phyloP scores from a whole-genome alignment of 2,888 invertebrate genomes.

The Coecobrya sp. region DNA sequence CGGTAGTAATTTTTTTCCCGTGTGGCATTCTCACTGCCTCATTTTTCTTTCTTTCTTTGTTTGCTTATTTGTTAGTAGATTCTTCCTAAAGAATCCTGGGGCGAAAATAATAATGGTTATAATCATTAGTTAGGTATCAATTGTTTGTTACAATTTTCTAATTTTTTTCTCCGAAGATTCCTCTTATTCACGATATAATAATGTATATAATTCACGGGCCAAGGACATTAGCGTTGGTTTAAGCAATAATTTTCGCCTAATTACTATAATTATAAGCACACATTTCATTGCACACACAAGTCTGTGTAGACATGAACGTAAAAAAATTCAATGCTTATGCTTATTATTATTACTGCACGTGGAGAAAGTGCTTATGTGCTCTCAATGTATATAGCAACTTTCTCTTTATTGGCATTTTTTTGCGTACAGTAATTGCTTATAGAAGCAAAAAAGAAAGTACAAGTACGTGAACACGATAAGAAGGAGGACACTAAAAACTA shows the following conservation, averaged over 20 bases:
- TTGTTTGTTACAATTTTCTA: not conserved
- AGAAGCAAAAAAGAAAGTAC: not conserved
- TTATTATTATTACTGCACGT: no score
- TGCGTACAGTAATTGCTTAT: not conserved
- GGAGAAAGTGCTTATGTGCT: not conserved
- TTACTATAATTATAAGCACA: conserved; percentile 15
- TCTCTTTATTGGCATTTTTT: not conserved
- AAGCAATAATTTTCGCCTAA: conserved; percentile 19
- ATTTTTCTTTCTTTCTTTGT: not conserved
- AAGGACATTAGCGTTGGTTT: not conserved
- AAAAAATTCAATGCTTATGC: no score
- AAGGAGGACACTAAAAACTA: not conserved
- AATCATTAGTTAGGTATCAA: not conserved
- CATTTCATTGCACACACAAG: not conserved
- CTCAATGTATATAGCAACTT: not conserved
- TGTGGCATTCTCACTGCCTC: not conserved
- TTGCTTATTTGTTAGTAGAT: no score
- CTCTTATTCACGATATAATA: not conserved
- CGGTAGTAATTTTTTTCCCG: not conserved
- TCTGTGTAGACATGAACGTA: not conserved
- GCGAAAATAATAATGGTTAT: not conserved
- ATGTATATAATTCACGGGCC: not conserved
- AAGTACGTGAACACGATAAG: not conserved
- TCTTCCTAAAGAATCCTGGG: not conserved
- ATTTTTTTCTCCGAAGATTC: not conserved